These are phyloP conservation scores for Rallus crepitans DNA, from an alignment of 2,797 vertebrate genomes.

Conservation along the genomic window DNA sequence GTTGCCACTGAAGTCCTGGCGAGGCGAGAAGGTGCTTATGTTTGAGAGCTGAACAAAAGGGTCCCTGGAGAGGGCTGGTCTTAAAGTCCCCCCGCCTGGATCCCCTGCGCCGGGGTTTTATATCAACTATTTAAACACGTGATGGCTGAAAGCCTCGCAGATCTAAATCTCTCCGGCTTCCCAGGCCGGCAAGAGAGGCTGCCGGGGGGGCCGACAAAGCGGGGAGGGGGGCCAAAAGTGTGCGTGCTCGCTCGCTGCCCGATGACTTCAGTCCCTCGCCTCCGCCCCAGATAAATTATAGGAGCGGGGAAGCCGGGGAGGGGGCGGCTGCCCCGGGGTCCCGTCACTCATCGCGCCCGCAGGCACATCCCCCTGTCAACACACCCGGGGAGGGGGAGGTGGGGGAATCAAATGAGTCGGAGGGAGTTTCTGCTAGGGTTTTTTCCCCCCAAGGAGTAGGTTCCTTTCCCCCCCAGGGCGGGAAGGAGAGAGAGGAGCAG, in stretches of 20 bases:
- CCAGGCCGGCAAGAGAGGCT: conserved; percentile 76
- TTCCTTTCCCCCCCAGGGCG: neutral
- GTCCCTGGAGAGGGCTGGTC: conserved; percentile 96
- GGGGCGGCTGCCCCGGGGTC: neutral
- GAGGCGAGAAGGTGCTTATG: conserved; percentile 90
- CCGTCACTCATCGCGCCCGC: neutral
- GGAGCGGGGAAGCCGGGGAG: neutral
- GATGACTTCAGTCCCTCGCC: conserved; percentile 34
- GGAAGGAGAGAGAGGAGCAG: neutral
- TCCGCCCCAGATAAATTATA: conserved; percentile 49
- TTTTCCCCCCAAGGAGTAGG: neutral
- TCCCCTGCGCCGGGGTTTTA: conserved; percentile 87
- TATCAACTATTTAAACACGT: conserved; percentile 90
- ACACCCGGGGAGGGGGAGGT: neutral
- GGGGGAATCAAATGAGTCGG: neutral
- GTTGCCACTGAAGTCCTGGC: conserved; percentile 50
- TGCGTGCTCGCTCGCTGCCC: conserved; percentile 71
- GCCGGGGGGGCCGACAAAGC: neutral
- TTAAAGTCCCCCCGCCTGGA: conserved; percentile 93
- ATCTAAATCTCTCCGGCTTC: conserved; percentile 81
- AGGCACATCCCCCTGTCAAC: neutral
- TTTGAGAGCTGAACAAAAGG: conserved; percentile 95
- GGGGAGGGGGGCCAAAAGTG: conserved; percentile 58
- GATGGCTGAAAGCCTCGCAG: conserved; percentile 84
- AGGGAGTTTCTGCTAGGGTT: neutral